A percentile compares a stretch with the other conserved stretches of the same genome.
These are phyloP conservation scores for Oeneis ivallda DNA, from an alignment of 2,888 invertebrate genomes.

Conservation along the genomic window DNA sequence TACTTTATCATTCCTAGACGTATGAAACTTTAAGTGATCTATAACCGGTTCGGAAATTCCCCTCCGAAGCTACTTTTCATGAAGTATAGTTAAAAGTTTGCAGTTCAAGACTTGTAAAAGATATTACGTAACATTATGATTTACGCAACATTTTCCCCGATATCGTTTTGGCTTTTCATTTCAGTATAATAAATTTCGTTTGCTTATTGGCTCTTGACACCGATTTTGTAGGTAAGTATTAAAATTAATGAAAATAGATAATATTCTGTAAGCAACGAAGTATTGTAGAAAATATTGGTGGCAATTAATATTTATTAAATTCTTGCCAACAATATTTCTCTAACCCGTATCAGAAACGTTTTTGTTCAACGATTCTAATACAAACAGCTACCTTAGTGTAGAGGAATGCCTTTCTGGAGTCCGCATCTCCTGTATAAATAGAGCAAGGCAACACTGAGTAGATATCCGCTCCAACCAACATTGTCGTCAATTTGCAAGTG, in stretches of 20 bases:
- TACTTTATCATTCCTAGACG: slow-evolving; percentile 36
- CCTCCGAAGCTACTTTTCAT: slow-evolving; percentile 42
- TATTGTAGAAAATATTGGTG: slow-evolving; percentile 61
- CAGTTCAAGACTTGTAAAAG: slow-evolving; percentile 43
- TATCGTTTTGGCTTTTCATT: slow-evolving; percentile 46
- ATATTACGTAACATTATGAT: slow-evolving; percentile 44
- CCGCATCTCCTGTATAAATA: too few species aligned
- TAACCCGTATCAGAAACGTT: background rate
- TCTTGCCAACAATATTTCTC: background rate
- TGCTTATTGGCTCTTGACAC: slow-evolving; percentile 46
- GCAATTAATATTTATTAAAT: slow-evolving; percentile 63
- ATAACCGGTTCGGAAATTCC: slow-evolving; percentile 42
- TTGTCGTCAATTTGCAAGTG: too few species aligned
- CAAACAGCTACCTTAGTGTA: too few species aligned
- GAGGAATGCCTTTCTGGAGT: too few species aligned
- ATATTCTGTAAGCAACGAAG: slow-evolving; percentile 51
- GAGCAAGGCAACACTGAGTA: too few species aligned
- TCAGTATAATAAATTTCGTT: slow-evolving; percentile 44
- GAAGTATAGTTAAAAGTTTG: slow-evolving; percentile 46
- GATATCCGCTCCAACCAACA: too few species aligned
- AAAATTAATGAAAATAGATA: slow-evolving; percentile 59
- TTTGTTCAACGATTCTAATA: too few species aligned
- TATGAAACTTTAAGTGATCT: slow-evolving; percentile 43
- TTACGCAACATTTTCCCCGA: slow-evolving; percentile 42
- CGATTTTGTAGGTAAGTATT: slow-evolving; percentile 48